These are phyloP conservation scores for Chiloscyllium plagiosum DNA, from an alignment of 2,113 vertebrate species.

Conservation along the genomic window DNA sequence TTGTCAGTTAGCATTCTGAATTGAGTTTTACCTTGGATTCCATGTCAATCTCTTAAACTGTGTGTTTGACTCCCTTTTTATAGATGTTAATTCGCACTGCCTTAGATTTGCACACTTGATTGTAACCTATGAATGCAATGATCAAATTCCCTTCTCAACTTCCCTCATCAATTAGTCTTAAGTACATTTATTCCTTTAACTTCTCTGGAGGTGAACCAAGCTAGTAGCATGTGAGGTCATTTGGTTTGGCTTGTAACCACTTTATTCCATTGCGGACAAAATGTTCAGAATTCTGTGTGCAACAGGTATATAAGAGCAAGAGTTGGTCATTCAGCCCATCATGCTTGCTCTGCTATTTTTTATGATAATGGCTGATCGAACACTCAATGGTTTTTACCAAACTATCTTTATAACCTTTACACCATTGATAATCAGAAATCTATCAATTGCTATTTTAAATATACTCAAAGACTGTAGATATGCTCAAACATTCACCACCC, in stretches of 20 bases:
- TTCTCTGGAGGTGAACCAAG: background rate
- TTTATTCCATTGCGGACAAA: background rate
- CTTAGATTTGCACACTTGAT: background rate
- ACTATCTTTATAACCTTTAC: too few relatives aligned
- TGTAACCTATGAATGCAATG: background rate
- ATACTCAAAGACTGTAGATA: too few relatives aligned
- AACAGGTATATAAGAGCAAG: too few relatives aligned
- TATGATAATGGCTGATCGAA: too few relatives aligned
- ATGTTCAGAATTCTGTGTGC: background rate
- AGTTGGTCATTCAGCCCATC: too few relatives aligned
- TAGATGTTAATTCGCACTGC: background rate
- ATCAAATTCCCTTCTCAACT: background rate
- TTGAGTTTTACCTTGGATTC: background rate
- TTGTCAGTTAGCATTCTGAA: too few relatives aligned
- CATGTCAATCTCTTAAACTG: background rate
- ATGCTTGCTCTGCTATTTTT: too few relatives aligned
- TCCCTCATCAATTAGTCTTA: background rate
- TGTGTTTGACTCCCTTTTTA: background rate
- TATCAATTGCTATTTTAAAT: too few relatives aligned
- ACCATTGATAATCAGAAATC: too few relatives aligned
- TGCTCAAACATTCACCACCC: too few relatives aligned
- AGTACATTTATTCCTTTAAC: background rate
- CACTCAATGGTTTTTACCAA: too few relatives aligned
- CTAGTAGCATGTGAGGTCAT: background rate
- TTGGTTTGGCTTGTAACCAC: background rate